Base-by-base conservation (phyloP, 2,888 invertebrate species). In the Calliopum simillimum region DNA sequence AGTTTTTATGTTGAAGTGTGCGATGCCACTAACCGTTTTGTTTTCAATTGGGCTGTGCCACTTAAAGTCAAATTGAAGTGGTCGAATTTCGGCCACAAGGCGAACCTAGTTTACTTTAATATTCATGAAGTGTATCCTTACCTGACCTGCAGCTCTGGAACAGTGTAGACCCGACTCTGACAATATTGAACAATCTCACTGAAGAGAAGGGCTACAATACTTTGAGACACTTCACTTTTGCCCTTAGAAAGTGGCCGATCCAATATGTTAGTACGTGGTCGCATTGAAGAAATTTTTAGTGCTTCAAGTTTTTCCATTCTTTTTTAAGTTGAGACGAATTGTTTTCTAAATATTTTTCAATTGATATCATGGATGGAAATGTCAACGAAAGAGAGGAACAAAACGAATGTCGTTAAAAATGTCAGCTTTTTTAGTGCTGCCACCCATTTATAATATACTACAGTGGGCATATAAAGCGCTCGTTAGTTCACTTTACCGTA, bases 101-200 rank as follows among this genome's bases (percentile, higher is more conserved):
- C n/a, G 19, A 2, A 19, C 12, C 12, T 19, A 53, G 21, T 53
- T 19, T 53, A 19, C 8, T 44, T 41, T 43, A 14, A n/a, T n/a
- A n/a, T n/a, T n/a, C n/a, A n/a, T n/a, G n/a, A n/a, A n/a, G 8
- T 14, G 5, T 2, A 5, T 5, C 85, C 88, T 87, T 88, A 97
- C 98, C 94, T 97, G 78, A 90, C 94, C 85, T 99, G 98, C 55
- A 99, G 88, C 85, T 98, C 98, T n/a, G 95, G 93, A 44, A 98
- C 94, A 13, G 96, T 97, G 82, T 94, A 94, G 11, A 97, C 97
- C 79, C 96, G 92, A 88, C 95, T 97, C 88, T 99, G 98, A 81
- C 97, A 97, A 87, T 99, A 99, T 85, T 98, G 97, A 2, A 99
- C 97, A 74, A 99, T 93, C 89, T 99, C 99, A 21, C 98, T 98